phyloP scores from a whole-genome alignment of 1,140 invertebrate genomes.

The Leptinotarsa texana region DNA sequence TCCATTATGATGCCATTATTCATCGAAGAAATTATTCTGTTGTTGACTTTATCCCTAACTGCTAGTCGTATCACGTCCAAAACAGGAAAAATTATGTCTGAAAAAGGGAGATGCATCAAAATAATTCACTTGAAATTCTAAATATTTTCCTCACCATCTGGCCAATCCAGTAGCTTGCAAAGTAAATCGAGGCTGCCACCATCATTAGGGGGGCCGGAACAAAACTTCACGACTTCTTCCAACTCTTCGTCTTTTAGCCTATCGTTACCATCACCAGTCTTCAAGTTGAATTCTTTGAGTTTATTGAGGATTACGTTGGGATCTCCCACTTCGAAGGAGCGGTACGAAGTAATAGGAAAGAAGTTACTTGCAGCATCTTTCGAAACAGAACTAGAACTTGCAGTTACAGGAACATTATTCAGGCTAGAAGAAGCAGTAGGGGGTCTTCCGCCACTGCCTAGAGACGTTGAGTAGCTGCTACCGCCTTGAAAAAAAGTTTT shows the following conservation, averaged over 20 bases:
- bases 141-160: conserved; percentile 61
- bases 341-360: conserved; percentile 59
- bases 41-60: conserved; percentile 67
- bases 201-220: conserved; percentile 56
- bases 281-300: conserved; percentile 76
- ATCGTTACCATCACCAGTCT: conserved; percentile 57
- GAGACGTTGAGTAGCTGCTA: conserved; percentile 60
- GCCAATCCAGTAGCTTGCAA: conserved; percentile 75
- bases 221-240: conserved; percentile 65
- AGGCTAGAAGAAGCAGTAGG: conserved; percentile 27
- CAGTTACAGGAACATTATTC: conserved; percentile 45
- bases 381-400: conserved; percentile 38
- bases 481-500: conserved; percentile 47
- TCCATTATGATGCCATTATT: conserved; percentile 54
- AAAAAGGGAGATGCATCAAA: conserved; percentile 43
- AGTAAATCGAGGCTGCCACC: conserved; percentile 63
- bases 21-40: conserved; percentile 62
- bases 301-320: conserved; percentile 61
- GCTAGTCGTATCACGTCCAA: conserved; percentile 82
- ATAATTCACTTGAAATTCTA: background rate
- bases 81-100: conserved; percentile 82
- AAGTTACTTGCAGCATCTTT: conserved; percentile 19
- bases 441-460: conserved; percentile 16
- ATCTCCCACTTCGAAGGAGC: conserved; percentile 58
- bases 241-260: conserved; percentile 61